phyloP scores from a whole-genome alignment of 2,797 vertebrate genomes.

The Chaetophractus vellerosus region DNA sequence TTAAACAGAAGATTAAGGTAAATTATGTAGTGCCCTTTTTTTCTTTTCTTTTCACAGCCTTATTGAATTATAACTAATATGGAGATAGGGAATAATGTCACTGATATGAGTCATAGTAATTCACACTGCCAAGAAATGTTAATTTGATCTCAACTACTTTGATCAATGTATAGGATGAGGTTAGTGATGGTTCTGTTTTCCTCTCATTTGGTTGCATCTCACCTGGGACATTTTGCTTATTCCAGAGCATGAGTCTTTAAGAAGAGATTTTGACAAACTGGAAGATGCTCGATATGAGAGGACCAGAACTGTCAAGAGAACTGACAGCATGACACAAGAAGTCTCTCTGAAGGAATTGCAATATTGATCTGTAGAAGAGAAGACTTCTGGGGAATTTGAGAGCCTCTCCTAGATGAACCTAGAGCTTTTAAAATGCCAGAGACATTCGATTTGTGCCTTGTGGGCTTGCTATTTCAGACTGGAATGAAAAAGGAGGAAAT shows the following conservation, averaged over 20 bases:
- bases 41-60: neutral
- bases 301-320: neutral
- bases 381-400: neutral
- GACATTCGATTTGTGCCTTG: neutral
- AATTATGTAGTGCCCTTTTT: neutral
- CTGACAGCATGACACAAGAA: neutral
- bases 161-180: neutral
- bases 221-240: neutral
- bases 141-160: neutral
- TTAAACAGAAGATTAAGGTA: neutral
- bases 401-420: neutral
- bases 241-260: neutral
- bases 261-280: neutral
- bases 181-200: neutral
- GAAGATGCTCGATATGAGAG: neutral
- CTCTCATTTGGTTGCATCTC: neutral
- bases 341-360: neutral
- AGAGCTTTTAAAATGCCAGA: neutral
- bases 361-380: neutral
- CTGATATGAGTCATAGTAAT: neutral
- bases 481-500: neutral
- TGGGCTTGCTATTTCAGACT: neutral
- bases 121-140: neutral
- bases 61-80: neutral
- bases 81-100: neutral